Evolutionary conservation across 2,797 vertebrate species (phyloP), one percentile per base, ranked within the genome.

Genomic region (Phalloptychus januarius): DNA sequence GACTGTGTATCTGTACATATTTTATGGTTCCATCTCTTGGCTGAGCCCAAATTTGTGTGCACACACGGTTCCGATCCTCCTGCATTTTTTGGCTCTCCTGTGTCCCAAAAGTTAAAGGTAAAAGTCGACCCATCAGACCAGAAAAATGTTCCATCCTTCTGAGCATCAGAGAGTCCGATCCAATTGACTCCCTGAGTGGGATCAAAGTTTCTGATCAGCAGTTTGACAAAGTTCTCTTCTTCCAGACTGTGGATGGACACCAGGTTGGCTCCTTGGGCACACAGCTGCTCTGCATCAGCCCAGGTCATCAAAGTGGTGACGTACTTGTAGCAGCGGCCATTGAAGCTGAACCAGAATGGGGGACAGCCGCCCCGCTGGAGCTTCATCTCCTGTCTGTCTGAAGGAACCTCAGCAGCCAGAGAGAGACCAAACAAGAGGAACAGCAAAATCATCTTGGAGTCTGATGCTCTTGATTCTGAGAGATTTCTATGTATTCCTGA

Each of bases 251-350:
- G 75, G 33, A 86, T 72, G 0, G 85, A 88, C 79, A 81, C 82
- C 78, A 89, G 78, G 78, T 86, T 79, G 63, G 72, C 56, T 23
- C 13, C 18, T 25, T 79, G 0, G 56, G 80, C 1, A 75, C 87
- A 89, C 58, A 81, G 0, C 28, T 85, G 8, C 72, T 89, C 86
- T 72, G 85, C 89, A 44, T 86, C 42, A 38, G 8, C 63, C 83
- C 86, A 81, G 56, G 5, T 46, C 85, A 72, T 0, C 0, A 0
- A 4, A n/a, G 74, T 25, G 11, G 81, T 0, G 0, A 83, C 1
- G 1, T 83, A 87, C 38, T 78, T 87, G 79, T 86, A 87, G 80
- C 46, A 90, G 71, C 63, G 38, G 18, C 33, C 2, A 0, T 28
- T 65, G 61, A 75, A 88, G 28, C 1, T n/a, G 77, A 2, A 74